Evolutionary conservation across 2,113 vertebrate genomes (phyloP).

Genomic region (Pycnonotus jocosus): DNA sequence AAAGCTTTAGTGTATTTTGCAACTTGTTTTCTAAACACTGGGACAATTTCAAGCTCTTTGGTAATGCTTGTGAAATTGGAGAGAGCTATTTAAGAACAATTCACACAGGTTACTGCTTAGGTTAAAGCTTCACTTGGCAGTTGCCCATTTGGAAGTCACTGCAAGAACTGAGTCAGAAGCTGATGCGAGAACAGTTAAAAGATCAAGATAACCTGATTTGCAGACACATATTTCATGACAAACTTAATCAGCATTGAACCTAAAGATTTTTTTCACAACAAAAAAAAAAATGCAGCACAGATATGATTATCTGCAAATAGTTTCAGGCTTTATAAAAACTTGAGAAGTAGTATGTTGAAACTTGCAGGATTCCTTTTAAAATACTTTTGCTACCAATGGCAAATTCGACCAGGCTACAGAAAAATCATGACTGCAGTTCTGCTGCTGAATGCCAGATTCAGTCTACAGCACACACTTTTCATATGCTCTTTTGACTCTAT

Average conservation of each 20-base stretch:
- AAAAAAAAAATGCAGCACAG: background rate
- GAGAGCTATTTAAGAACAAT: background rate
- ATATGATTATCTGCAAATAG: background rate
- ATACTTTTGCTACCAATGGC: background rate
- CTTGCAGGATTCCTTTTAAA: background rate
- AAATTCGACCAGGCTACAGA: background rate
- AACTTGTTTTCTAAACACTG: background rate
- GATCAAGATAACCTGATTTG: constrained; percentile 5
- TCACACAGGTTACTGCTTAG: background rate
- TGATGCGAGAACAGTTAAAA: background rate
- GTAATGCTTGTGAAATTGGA: background rate
- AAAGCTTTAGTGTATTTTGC: background rate
- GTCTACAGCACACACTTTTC: background rate
- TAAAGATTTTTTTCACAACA: constrained; percentile 9
- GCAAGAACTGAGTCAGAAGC: constrained; percentile 16
- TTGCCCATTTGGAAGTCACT: background rate
- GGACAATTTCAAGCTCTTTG: background rate
- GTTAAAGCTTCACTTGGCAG: constrained; percentile 11
- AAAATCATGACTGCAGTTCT: background rate
- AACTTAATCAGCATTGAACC: background rate
- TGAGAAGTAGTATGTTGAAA: background rate
- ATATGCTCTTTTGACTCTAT: background rate
- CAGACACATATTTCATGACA: background rate
- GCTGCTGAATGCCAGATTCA: background rate
- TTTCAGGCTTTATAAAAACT: background rate